phyloP scores from a whole-genome alignment of 2,888 invertebrate species.

The Drosophila neutralis region DNA sequence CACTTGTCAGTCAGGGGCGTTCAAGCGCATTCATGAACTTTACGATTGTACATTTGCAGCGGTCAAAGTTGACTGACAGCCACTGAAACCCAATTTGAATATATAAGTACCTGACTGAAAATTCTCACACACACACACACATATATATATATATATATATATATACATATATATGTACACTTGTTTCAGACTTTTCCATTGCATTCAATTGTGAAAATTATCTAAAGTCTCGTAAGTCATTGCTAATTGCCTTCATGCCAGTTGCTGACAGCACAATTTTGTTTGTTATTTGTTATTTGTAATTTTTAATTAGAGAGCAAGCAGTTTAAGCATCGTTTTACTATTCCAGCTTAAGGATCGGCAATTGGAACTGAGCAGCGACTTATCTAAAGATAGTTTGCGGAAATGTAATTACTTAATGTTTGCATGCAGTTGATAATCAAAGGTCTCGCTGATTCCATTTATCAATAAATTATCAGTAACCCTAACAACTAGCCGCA shows the following conservation, averaged over 20 bases:
- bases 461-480: not conserved
- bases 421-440: not conserved
- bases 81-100: slow-evolving; percentile 43
- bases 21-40: slow-evolving; percentile 61
- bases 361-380: not conserved
- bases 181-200: slow-evolving; percentile 47
- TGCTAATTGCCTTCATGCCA: slow-evolving; percentile 46
- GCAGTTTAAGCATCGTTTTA: not conserved
- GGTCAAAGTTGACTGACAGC: slow-evolving; percentile 78
- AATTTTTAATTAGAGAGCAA: slow-evolving; percentile 35
- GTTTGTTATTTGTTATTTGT: not conserved
- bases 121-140: slow-evolving; percentile 6
- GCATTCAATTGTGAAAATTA: slow-evolving; percentile 62
- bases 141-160: not conserved
- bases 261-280: slow-evolving; percentile 11
- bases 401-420: not conserved
- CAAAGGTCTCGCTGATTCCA: not conserved
- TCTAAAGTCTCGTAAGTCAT: slow-evolving; percentile 40
- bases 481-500: not conserved
- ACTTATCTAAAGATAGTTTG: not conserved
- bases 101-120: slow-evolving; percentile 5
- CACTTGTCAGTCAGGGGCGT: slow-evolving; percentile 72
- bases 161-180: not conserved
- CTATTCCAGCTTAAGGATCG: slow-evolving; percentile 5
- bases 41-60: slow-evolving; percentile 53